Conservation (phyloP, 2,113 vertebrate species). For the Halcyon senegalensis region DNA sequence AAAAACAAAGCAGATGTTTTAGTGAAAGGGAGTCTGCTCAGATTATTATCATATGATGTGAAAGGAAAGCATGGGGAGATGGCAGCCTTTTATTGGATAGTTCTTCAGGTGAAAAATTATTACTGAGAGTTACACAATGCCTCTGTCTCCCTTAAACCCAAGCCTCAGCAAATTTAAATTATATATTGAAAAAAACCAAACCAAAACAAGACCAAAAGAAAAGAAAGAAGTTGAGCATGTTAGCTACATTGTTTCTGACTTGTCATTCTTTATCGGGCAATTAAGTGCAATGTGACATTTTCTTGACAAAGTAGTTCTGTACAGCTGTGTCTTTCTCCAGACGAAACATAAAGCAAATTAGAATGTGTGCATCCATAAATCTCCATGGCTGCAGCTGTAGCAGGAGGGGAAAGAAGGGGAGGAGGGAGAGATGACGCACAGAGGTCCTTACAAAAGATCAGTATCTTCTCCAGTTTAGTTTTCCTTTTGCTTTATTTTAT, state of each 20-base stretch:
- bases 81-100: not conserved
- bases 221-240: not conserved
- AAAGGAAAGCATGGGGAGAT: not conserved
- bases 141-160: not conserved
- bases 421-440: not conserved
- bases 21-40: not conserved
- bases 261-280: conserved; percentile 54
- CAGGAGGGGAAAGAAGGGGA: not conserved
- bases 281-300: conserved; percentile 57
- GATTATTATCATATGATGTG: not conserved
- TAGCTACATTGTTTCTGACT: conserved; percentile 15
- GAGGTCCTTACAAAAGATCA: not conserved
- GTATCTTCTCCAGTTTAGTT: not conserved
- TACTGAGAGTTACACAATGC: not conserved
- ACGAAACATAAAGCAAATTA: conserved; percentile 37
- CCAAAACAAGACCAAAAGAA: not conserved
- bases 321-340: conserved; percentile 56
- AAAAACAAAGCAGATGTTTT: conserved; percentile 22
- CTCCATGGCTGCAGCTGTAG: conserved; percentile 29
- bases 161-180: not conserved
- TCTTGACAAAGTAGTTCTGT: conserved; percentile 38
- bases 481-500: not conserved
- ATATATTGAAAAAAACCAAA: not conserved
- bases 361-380: conserved; percentile 31
- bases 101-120: not conserved